phyloP scores from a whole-genome alignment of 2,888 invertebrate genomes.

The Leptinotarsa haldemani region DNA sequence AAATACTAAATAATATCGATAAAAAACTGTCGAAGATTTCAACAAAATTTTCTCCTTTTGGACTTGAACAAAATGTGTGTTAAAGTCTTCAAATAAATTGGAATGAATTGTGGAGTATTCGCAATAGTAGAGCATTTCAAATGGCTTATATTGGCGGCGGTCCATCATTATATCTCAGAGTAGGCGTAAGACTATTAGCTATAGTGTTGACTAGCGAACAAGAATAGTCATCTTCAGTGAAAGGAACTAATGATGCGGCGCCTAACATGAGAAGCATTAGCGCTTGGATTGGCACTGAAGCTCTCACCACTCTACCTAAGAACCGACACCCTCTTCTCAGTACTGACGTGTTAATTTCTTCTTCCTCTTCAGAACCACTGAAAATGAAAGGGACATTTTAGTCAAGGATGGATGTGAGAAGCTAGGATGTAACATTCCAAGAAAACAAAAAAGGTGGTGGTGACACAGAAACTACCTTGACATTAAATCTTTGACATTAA shows the following conservation, averaged over 20 bases:
- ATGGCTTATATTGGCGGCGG: slow-evolving; percentile 85
- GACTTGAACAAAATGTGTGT: slow-evolving; percentile 29
- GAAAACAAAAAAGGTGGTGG: no score
- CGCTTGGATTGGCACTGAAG: slow-evolving; percentile 94
- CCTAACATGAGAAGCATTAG: slow-evolving; percentile 92
- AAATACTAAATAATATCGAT: slow-evolving; percentile 40
- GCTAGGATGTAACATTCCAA: no score
- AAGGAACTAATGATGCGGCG: slow-evolving; percentile 91
- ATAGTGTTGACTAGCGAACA: slow-evolving; percentile 88
- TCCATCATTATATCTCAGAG: slow-evolving; percentile 91
- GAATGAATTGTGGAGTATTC: slow-evolving; percentile 32
- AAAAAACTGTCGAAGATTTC: slow-evolving; percentile 39
- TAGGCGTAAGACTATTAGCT: slow-evolving; percentile 86
- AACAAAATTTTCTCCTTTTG: slow-evolving; percentile 26
- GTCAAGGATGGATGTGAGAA: background rate
- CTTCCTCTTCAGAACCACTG: slow-evolving; percentile 62
- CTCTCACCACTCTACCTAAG: slow-evolving; percentile 89
- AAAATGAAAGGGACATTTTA: slow-evolving; percentile 59
- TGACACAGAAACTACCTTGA: no score
- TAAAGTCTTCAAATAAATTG: slow-evolving; percentile 42
- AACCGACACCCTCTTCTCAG: slow-evolving; percentile 83
- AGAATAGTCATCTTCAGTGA: slow-evolving; percentile 86
- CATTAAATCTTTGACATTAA: no score
- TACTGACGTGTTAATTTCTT: slow-evolving; percentile 72
- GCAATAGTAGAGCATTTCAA: slow-evolving; percentile 22